phyloP scores from a whole-genome alignment of 2,113 vertebrate species.

The Notiomystis cincta region DNA sequence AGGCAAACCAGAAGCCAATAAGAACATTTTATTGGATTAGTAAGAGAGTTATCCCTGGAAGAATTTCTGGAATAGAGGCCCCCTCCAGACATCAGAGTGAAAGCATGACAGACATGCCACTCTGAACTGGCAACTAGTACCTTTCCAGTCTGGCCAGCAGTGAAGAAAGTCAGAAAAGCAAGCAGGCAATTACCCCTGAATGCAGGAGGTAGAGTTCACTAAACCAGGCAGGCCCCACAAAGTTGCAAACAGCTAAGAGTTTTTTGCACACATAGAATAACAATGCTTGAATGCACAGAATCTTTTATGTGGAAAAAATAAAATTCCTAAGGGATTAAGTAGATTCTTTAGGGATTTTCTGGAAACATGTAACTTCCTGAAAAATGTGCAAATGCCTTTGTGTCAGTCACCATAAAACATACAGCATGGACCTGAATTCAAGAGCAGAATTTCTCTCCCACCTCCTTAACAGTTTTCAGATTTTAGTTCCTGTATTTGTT shows the following conservation, averaged over 20 bases:
- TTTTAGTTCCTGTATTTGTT: neutral
- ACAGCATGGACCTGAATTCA: neutral
- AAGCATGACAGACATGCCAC: neutral
- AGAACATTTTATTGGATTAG: neutral
- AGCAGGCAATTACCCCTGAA: neutral
- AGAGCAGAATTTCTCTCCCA: neutral
- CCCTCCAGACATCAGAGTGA: neutral
- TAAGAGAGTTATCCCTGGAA: neutral
- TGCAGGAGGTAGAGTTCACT: rapidly evolving
- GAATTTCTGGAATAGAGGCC: neutral
- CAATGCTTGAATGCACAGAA: neutral
- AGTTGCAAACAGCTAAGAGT: neutral
- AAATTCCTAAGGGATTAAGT: neutral
- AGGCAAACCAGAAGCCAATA: neutral
- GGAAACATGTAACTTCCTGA: neutral
- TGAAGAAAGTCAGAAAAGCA: neutral
- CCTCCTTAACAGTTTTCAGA: neutral
- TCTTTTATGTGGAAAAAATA: neutral
- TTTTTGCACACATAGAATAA: neutral
- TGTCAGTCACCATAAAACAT: neutral
- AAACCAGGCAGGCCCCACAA: rapidly evolving
- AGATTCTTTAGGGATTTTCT: neutral
- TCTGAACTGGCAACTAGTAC: neutral
- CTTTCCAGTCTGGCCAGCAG: neutral
- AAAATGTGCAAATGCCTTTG: neutral